phyloP scores from a whole-genome alignment of 2,888 invertebrate genomes.

The Oasisia sp. region DNA sequence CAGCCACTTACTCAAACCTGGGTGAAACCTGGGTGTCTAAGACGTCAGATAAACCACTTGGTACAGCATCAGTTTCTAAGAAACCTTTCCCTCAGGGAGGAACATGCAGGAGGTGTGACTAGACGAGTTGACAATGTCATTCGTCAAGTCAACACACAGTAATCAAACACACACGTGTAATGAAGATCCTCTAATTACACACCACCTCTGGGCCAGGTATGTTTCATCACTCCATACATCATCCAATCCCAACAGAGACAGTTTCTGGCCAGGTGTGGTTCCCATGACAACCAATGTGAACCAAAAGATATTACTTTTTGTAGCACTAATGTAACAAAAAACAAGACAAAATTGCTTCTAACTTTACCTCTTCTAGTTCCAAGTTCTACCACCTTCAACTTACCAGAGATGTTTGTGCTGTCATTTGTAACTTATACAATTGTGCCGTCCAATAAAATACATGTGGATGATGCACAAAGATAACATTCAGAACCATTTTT shows the following conservation, averaged over 20 bases:
- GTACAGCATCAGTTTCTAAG: neutral
- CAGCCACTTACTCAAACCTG: neutral
- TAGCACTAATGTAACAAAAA: neutral
- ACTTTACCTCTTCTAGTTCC: no score
- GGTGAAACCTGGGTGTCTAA: neutral
- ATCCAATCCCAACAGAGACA: neutral
- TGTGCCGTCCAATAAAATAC: no score
- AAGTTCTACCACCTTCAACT: no score
- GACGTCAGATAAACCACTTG: neutral
- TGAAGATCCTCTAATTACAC: neutral
- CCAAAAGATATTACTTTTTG: neutral
- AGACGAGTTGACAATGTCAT: neutral
- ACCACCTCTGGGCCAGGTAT: neutral
- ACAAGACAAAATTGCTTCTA: no score
- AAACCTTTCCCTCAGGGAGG: neutral
- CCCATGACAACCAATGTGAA: neutral
- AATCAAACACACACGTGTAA: neutral
- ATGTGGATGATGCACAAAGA: no score
- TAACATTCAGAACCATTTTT: no score
- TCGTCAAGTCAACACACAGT: neutral
- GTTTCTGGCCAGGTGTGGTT: neutral
- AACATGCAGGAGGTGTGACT: neutral
- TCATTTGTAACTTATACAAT: no score
- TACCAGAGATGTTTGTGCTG: no score
- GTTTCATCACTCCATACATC: neutral